Evolutionary conservation across 2,888 invertebrate genomes (phyloP), one percentile per base, ranked within the genome.

Genomic region (Protophormia terraenovae): DNA sequence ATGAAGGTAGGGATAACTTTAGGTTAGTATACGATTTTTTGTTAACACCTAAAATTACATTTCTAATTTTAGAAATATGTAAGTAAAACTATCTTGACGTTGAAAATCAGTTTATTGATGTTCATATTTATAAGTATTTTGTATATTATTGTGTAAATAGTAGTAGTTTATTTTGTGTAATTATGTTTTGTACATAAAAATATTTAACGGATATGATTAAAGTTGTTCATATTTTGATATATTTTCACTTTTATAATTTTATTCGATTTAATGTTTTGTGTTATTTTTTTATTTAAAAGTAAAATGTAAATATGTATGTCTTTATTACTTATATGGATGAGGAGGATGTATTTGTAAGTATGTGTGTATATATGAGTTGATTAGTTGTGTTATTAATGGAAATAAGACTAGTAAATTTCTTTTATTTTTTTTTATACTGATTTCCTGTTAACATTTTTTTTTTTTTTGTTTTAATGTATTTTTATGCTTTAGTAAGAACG

Each of bases 391-490:
- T 55, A 16, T 2, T 58, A 58, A 58, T 47, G 29, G 76, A 47
- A 27, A 19, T 60, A 78, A 58, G 71, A 83, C 58, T 83, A 83
- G 83, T 50, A 66, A 12, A 45, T 45, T 45, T 45, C 4, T 32
- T 2, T 3, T 32, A 6, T 41, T 62, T 45, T 67, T 38, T 32
- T 53, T 50, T 32, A 72, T 72, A 35, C 64, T 55, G 55, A 16
- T 58, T 72, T 71, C 53, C n/a, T 71, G 64, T 73, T 58, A 66
- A 73, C 66, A 58, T 78, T 66, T 4, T 45, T 55, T 66, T 10
- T 29, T 35, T 22, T 24, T 41, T 12, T 53, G 22, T 35, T 32
- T 50, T 4, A 12, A 50, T 29, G 67, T 45, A 16, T 32, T 10
- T 32, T 7, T 76, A 67, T 60, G 24, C 16, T 19, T 27, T 47